Percentiles rank a stretch among this genome's conserved stretches.
phyloP scores from a whole-genome alignment of 2,888 invertebrate genomes.

The Stenichneumon culpator region DNA sequence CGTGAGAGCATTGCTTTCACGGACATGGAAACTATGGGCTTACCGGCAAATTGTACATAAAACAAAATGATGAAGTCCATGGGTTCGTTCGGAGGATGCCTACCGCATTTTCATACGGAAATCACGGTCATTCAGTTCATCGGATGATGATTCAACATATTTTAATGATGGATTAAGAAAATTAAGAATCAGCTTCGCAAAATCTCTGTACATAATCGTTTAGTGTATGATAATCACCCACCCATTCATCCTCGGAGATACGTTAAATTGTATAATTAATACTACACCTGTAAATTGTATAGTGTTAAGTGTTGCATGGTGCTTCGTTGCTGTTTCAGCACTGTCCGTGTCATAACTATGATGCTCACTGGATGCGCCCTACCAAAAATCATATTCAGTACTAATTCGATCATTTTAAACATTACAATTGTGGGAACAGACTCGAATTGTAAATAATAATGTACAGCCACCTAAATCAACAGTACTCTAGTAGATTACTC shows the following conservation, averaged over 20 bases:
- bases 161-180: slow-evolving; percentile 16
- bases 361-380: slow-evolving; percentile 59
- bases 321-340: slow-evolving; percentile 68
- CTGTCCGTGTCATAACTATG: slow-evolving; percentile 65
- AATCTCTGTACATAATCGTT: slow-evolving; percentile 64
- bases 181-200: slow-evolving; percentile 55
- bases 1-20: slow-evolving; percentile 43
- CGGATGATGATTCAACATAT: slow-evolving; percentile 9
- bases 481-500: slow-evolving; percentile 55
- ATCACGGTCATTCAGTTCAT: slow-evolving; percentile 6
- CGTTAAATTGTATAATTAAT: slow-evolving; percentile 62
- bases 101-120: slow-evolving; percentile 1
- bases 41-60: slow-evolving; percentile 5
- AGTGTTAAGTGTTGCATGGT: slow-evolving; percentile 68
- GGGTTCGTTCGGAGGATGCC: slow-evolving; percentile 20
- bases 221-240: slow-evolving; percentile 62
- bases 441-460: slow-evolving; percentile 67
- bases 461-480: slow-evolving; percentile 63
- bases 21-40: slow-evolving; percentile 49
- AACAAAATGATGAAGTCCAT: slow-evolving; percentile 2
- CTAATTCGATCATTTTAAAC: slow-evolving; percentile 58
- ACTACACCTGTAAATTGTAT: slow-evolving; percentile 64
- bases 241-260: slow-evolving; percentile 50
- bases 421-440: slow-evolving; percentile 44
- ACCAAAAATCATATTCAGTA: slow-evolving; percentile 52